Conservation (phyloP, 2,888 invertebrate genomes). For the Eupeodes latifasciatus region DNA sequence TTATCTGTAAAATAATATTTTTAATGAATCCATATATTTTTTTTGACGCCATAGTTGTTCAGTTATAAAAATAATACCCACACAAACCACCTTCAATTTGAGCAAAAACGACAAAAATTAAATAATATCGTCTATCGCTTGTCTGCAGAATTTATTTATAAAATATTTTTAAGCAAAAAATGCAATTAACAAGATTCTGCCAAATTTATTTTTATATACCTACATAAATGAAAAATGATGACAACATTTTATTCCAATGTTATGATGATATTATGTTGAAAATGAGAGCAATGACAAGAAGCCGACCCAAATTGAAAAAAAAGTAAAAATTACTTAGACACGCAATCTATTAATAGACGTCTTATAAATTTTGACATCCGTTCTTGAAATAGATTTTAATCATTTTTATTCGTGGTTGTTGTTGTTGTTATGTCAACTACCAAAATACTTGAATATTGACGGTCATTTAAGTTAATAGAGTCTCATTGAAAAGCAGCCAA, state of each 20-base stretch:
- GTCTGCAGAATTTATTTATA: constrained; percentile 26
- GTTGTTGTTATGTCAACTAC: constrained; percentile 13
- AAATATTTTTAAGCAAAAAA: background rate
- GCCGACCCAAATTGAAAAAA: constrained; percentile 21
- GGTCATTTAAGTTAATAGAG: constrained; percentile 26
- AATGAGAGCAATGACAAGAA: constrained; percentile 28
- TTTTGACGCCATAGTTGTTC: background rate
- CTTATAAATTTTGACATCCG: constrained; percentile 34
- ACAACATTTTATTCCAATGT: constrained; percentile 3
- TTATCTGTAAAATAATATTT: no score
- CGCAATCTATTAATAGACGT: constrained; percentile 22
- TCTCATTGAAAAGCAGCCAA: constrained; percentile 5
- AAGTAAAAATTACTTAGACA: constrained; percentile 6
- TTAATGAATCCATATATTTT: background rate
- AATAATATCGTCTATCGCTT: constrained; percentile 31
- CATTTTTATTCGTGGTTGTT: background rate
- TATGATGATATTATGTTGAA: background rate
- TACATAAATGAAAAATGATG: background rate
- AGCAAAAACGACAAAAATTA: background rate
- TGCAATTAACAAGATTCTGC: constrained; percentile 36
- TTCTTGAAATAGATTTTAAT: constrained; percentile 39
- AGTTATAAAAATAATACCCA: constrained; percentile 15
- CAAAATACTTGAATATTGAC: constrained; percentile 27
- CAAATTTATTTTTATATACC: background rate
- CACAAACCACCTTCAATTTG: background rate